phyloP scores from a whole-genome alignment of 2,113 vertebrate genomes.

The Dasypus novemcinctus region DNA sequence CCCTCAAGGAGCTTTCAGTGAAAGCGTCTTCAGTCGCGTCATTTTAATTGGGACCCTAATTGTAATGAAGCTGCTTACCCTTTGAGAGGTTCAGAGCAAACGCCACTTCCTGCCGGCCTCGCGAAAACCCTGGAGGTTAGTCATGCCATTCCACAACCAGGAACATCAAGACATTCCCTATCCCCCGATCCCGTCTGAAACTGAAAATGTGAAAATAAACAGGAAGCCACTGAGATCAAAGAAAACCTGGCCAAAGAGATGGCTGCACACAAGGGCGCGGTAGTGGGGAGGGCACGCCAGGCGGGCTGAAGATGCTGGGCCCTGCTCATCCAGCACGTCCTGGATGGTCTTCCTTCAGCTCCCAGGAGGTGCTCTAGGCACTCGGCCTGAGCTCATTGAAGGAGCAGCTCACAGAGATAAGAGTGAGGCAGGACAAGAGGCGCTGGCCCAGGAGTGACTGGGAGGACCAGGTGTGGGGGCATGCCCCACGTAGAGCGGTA shows the following conservation, averaged over 20 bases:
- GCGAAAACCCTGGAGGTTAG: background rate
- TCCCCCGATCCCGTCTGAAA: background rate
- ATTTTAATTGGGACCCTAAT: background rate
- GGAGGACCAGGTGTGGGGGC: background rate
- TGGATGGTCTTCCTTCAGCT: background rate
- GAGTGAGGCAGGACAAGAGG: background rate
- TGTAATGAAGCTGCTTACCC: background rate
- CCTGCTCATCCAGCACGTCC: background rate
- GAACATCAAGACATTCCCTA: background rate
- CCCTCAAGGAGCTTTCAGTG: background rate
- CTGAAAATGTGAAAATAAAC: background rate
- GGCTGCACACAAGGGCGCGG: no score
- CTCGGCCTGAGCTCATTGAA: background rate
- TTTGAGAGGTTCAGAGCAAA: background rate
- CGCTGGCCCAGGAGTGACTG: background rate
- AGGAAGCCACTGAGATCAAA: background rate
- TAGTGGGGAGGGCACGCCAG: background rate
- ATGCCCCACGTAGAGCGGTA: accelerated
- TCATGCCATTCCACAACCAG: background rate
- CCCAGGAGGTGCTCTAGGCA: background rate
- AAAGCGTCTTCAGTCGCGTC: background rate
- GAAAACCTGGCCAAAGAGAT: background rate
- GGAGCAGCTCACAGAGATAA: background rate
- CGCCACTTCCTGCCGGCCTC: background rate
- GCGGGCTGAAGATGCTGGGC: background rate